A percentile compares a stretch with the other conserved stretches of the same genome.
Evolutionary conservation across 2,113 vertebrate genomes (phyloP).

Genomic region (Anhinga rufa): DNA sequence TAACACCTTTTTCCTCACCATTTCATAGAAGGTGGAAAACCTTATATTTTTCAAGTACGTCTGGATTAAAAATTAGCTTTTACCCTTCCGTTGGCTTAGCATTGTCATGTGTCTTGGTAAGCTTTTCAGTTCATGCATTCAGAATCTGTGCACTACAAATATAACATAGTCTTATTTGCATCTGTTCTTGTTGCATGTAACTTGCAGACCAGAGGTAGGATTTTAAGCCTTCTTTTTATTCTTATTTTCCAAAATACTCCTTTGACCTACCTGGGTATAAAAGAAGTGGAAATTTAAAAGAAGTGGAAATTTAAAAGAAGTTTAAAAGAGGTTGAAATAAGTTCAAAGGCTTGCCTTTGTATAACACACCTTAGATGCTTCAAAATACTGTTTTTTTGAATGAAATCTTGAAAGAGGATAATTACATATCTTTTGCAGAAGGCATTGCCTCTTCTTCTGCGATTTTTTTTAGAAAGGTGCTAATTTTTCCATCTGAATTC

Average conservation of each 20-base stretch:
- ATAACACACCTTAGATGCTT: background rate
- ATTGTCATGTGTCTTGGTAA: background rate
- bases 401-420: background rate
- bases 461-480: background rate
- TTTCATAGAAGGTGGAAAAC: background rate
- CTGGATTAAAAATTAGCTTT: background rate
- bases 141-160: background rate
- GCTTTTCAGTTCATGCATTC: background rate
- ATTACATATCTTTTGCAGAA: background rate
- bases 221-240: background rate
- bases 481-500: background rate
- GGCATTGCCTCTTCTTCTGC: background rate
- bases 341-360: background rate
- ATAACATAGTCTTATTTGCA: background rate
- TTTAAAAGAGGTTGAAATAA: background rate
- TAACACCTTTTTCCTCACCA: background rate
- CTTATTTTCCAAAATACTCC: background rate
- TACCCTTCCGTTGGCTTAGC: background rate
- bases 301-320: background rate
- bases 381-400: background rate
- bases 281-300: background rate
- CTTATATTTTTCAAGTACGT: background rate
- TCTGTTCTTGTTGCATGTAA: background rate
- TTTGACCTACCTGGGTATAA: background rate
- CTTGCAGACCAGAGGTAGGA: background rate